Conservation (phyloP, 2,888 invertebrate genomes). For the Volucella inflata region DNA sequence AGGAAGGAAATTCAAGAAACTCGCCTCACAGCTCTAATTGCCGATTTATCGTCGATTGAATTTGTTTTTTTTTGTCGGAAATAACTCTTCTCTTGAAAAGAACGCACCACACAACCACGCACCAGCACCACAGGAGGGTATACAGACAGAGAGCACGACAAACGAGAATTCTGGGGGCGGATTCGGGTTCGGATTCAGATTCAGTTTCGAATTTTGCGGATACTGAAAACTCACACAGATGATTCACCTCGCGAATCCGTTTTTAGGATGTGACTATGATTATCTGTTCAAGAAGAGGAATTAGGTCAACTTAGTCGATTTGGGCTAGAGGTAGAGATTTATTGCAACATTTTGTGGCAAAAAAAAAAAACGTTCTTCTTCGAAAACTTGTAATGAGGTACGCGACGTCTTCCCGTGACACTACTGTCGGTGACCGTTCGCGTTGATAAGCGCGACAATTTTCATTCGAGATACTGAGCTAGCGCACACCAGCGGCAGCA, state of each 20-base stretch:
- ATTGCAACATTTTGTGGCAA: constrained; percentile 26
- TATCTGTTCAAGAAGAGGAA: neutral
- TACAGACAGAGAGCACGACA: constrained; percentile 14
- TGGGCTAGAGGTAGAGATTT: too few relatives aligned
- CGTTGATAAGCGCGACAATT: constrained; percentile 45
- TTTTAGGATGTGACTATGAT: constrained; percentile 16
- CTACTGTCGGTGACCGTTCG: constrained; percentile 7
- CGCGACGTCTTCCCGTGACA: constrained; percentile 29
- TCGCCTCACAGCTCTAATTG: neutral
- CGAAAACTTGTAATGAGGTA: constrained; percentile 12
- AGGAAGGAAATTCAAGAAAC: constrained; percentile 34
- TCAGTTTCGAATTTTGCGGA: constrained; percentile 12
- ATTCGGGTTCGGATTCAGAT: neutral
- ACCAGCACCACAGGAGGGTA: constrained; percentile 9
- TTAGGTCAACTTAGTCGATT: neutral
- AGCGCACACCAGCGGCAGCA: constrained; percentile 46
- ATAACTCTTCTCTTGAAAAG: constrained; percentile 21
- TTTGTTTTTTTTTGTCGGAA: constrained; percentile 5
- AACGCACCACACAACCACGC: neutral
- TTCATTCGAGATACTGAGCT: constrained; percentile 36
- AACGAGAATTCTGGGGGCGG: constrained; percentile 57
- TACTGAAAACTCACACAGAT: constrained; percentile 24
- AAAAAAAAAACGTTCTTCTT: constrained; percentile 14
- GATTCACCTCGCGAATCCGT: constrained; percentile 25
- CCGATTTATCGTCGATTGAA: constrained; percentile 32